Evolutionary conservation across 1,140 invertebrate genomes (phyloP).

Genomic region (Geopemphigus sp.): DNA sequence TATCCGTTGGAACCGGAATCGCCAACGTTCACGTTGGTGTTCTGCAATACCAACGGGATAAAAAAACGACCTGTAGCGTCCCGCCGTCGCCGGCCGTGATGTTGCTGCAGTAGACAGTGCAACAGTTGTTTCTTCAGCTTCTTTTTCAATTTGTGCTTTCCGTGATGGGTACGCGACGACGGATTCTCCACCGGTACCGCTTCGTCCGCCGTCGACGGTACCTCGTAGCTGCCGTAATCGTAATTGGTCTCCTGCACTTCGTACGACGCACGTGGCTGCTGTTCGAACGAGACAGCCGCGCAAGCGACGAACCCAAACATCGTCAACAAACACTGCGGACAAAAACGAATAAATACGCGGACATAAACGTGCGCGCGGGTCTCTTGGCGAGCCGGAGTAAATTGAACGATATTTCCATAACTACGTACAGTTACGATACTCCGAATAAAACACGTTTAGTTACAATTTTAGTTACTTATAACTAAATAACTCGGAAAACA

Average conservation of each 20-base stretch:
- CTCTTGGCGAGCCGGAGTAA: too few species aligned
- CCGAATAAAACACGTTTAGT: too few species aligned
- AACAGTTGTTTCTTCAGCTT: constrained; percentile 31
- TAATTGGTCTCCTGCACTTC: neutral
- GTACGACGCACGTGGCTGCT: neutral
- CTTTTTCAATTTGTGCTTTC: constrained; percentile 8
- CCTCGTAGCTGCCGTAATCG: neutral
- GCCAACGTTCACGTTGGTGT: constrained; percentile 34
- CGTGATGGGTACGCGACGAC: constrained; percentile 7
- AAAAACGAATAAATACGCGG: neutral
- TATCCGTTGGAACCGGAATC: neutral
- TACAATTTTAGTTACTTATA: too few species aligned
- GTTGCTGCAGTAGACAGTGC: neutral
- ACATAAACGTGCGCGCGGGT: too few species aligned
- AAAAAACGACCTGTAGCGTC: constrained; percentile 19
- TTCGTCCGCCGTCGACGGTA: too few species aligned
- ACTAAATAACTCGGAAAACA: too few species aligned
- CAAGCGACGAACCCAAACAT: neutral
- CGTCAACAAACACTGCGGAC: neutral
- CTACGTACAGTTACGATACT: too few species aligned
- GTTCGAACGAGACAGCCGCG: neutral
- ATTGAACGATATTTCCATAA: too few species aligned
- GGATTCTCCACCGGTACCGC: neutral
- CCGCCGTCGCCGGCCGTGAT: neutral
- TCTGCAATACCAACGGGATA: constrained; percentile 21